A percentile compares a stretch with the other conserved stretches of the same genome.
phyloP scores from a whole-genome alignment of 2,113 vertebrate species.

The Oreamnos americanus region DNA sequence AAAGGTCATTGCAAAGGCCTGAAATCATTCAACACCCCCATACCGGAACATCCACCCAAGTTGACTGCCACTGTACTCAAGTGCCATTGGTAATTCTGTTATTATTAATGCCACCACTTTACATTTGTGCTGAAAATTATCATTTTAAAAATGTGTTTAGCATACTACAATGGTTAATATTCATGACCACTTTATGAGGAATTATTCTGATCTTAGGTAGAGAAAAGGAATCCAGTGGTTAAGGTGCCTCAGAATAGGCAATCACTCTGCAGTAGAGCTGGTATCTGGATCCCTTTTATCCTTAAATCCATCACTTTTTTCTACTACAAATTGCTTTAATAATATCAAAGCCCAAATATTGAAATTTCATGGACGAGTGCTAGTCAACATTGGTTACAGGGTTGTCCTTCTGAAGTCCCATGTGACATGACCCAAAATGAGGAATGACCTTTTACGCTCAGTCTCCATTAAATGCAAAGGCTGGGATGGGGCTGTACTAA shows the following conservation, averaged over 20 bases:
- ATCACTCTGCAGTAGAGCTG: background rate
- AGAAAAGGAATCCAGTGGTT: background rate
- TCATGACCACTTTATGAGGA: background rate
- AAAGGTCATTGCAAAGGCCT: background rate
- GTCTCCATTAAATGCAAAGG: background rate
- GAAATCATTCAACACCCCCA: background rate
- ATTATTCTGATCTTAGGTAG: background rate
- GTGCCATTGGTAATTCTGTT: background rate
- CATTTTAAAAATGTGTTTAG: background rate
- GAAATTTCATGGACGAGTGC: background rate
- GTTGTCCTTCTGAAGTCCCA: background rate
- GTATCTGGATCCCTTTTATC: background rate
- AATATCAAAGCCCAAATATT: background rate
- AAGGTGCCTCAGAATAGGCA: background rate
- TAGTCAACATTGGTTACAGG: background rate
- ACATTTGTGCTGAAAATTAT: background rate
- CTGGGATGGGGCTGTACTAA: background rate
- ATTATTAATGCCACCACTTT: background rate
- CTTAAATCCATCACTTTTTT: background rate
- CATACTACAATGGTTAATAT: background rate
- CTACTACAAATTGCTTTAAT: background rate
- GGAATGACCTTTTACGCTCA: background rate
- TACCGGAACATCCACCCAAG: background rate
- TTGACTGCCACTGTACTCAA: background rate
- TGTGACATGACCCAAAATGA: background rate